A percentile compares a stretch with the other conserved stretches of the same genome.
These are phyloP conservation scores for Macrocentrus cingulum DNA, from an alignment of 1,140 invertebrate species.

Conservation along the genomic window DNA sequence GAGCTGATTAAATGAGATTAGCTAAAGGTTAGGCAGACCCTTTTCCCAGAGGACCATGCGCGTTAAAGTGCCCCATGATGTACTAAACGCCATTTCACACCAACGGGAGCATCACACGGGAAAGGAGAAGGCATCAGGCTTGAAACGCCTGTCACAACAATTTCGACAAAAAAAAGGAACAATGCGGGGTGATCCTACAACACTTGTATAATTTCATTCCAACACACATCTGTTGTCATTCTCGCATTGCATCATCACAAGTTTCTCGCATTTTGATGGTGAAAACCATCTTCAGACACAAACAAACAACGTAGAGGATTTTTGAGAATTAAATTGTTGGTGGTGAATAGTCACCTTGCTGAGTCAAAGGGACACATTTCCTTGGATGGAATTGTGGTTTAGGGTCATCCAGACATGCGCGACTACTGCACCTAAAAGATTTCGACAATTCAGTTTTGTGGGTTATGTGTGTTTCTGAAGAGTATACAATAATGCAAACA, in stretches of 20 bases:
- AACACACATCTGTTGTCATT: constrained; percentile 49
- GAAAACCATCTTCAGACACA: too few species aligned
- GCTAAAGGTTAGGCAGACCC: constrained; percentile 20
- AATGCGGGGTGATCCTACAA: constrained; percentile 29
- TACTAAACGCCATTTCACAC: constrained; percentile 21
- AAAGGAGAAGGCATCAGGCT: constrained; percentile 28
- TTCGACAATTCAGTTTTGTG: too few species aligned
- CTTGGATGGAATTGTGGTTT: constrained; percentile 8
- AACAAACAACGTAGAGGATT: too few species aligned
- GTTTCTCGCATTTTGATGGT: constrained; percentile 24
- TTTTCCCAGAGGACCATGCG: constrained; percentile 43
- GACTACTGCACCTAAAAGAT: neutral
- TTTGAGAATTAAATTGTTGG: too few species aligned
- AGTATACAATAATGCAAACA: neutral
- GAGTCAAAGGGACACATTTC: constrained; percentile 21
- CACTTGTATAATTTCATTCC: constrained; percentile 50
- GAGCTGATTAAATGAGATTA: constrained; percentile 42
- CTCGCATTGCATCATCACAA: constrained; percentile 43
- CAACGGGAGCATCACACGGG: constrained; percentile 12
- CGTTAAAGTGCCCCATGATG: constrained; percentile 40
- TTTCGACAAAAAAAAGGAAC: constrained; percentile 44
- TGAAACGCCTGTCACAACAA: constrained; percentile 50
- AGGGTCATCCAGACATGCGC: neutral
- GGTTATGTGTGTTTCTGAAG: too few species aligned
- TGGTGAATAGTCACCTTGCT: too few species aligned